A percentile compares a stretch with the other conserved stretches of the same genome.
These are phyloP conservation scores for Cheilosia urbana DNA, from an alignment of 2,888 invertebrate genomes.

Conservation along the genomic window DNA sequence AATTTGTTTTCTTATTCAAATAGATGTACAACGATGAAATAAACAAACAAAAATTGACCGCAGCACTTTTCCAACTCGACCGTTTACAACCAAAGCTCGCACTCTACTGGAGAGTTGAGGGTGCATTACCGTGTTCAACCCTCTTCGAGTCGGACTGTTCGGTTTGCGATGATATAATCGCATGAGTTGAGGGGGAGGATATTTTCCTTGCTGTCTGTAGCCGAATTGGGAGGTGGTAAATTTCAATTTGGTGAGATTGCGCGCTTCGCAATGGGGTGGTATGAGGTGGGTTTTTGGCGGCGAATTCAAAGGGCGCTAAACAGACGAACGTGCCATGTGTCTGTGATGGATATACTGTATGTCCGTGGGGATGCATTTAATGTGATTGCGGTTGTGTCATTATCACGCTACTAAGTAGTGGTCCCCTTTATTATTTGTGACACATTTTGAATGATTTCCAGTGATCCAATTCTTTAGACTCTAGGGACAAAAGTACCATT, in stretches of 20 bases:
- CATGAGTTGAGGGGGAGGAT: constrained; percentile 32
- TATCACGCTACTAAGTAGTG: constrained; percentile 8
- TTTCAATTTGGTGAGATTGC: constrained; percentile 61
- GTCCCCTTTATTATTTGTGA: constrained; percentile 13
- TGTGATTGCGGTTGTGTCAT: constrained; percentile 46
- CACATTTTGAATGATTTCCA: constrained; percentile 7
- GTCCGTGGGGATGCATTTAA: constrained; percentile 51
- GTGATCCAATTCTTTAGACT: too few relatives aligned
- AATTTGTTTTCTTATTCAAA: constrained; percentile 33
- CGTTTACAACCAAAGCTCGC: constrained; percentile 84
- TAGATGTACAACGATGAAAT: constrained; percentile 64
- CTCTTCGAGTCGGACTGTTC: constrained; percentile 62
- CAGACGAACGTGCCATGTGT: constrained; percentile 47
- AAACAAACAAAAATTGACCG: constrained; percentile 74
- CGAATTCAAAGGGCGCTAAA: constrained; percentile 65
- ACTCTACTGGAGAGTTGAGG: constrained; percentile 83
- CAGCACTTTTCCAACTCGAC: constrained; percentile 81
- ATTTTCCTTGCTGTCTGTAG: constrained; percentile 4
- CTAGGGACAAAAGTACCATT: too few relatives aligned
- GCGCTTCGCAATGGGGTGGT: constrained; percentile 22
- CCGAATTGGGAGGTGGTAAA: constrained; percentile 24
- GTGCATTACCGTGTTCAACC: constrained; percentile 79
- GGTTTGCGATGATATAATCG: constrained; percentile 71
- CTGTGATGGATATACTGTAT: background rate
- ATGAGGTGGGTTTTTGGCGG: constrained; percentile 12